Evolutionary conservation across 2,888 invertebrate species (phyloP).

Genomic region (Sphinx pinastri): DNA sequence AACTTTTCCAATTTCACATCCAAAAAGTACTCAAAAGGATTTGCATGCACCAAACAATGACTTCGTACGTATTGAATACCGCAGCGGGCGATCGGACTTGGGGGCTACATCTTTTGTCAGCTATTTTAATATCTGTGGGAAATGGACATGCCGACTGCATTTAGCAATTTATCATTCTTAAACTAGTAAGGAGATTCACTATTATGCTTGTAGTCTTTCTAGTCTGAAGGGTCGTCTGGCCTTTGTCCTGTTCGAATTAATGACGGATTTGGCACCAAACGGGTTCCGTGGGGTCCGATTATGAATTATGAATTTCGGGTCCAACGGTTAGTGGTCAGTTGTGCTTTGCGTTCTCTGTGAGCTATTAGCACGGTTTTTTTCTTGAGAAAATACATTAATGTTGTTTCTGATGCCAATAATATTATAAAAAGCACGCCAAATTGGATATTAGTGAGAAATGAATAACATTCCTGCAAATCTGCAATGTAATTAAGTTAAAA

Average conservation of each 20-base stretch:
- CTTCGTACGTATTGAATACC: conserved; percentile 77
- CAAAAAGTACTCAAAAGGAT: conserved; percentile 74
- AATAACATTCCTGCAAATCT: neutral
- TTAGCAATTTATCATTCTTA: conserved; percentile 84
- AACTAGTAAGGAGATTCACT: conserved; percentile 75
- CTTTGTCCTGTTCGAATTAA: conserved; percentile 70
- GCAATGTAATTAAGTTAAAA: neutral
- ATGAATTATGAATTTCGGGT: conserved; percentile 78
- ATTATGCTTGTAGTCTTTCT: conserved; percentile 67
- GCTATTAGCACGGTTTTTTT: neutral
- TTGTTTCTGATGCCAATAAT: too few species aligned
- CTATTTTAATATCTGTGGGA: conserved; percentile 83
- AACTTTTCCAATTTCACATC: conserved; percentile 81
- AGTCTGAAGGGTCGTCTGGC: conserved; percentile 69
- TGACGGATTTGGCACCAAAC: conserved; percentile 69
- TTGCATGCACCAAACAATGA: conserved; percentile 77
- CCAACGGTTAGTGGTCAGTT: conserved; percentile 55
- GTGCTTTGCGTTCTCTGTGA: neutral
- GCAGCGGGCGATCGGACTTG: conserved; percentile 72
- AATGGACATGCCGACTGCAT: conserved; percentile 81
- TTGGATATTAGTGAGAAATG: too few species aligned
- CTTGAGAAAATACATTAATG: too few species aligned
- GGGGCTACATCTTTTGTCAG: conserved; percentile 73
- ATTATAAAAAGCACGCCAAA: too few species aligned
- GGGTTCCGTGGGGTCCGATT: conserved; percentile 72